Base-by-base conservation (phyloP, 2,797 vertebrate species). In the Sebastes minor region DNA sequence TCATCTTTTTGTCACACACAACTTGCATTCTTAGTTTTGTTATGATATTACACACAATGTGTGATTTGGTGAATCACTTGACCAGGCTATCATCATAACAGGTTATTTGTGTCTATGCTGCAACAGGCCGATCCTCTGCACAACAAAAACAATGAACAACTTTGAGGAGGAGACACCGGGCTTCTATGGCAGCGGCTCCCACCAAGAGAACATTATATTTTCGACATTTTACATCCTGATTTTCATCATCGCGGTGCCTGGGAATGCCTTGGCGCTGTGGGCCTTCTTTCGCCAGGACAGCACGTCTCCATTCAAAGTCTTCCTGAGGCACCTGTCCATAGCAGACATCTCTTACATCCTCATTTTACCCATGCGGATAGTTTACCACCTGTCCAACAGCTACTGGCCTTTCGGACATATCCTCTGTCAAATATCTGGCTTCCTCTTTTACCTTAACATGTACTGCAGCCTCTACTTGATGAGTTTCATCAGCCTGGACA, bases 391-490 rank as follows among this genome's bases (percentile, higher is more conserved):
- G 1, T 93, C 76, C 16, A 72, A 86, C 9, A 80, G 75, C 65
- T 56, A 88, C 85, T 96, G 96, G 96, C 91, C 88, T 6, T 91
- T 96, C 42, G 95, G 94, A 5, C 71, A 88, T 25, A 33, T 82
- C 2, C 22, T 84, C 5, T 96, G 96, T 84, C 89, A 90, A 4
- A 14, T 95, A 8, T 86, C 89, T 13, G 94, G 95, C 64, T 96
- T 95, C 83, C 89, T 96, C 18, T 96, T 96, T 71, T 95, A 95
- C 73, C 71, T 96, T 1, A 96, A 96, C 88, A 92, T 96, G 92
- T 96, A 96, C 83, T 94, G 95, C 84, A 96, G 95, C 76, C 82
- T 96, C 32, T 96, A 93, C 67, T 74, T 96, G 13, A 95, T 96
- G 93, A 91, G 94, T 55, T 93, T 94, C 65, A 95, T 96, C 76